These are phyloP conservation scores for Allygus modestus DNA, from an alignment of 2,888 invertebrate species.

Conservation along the genomic window DNA sequence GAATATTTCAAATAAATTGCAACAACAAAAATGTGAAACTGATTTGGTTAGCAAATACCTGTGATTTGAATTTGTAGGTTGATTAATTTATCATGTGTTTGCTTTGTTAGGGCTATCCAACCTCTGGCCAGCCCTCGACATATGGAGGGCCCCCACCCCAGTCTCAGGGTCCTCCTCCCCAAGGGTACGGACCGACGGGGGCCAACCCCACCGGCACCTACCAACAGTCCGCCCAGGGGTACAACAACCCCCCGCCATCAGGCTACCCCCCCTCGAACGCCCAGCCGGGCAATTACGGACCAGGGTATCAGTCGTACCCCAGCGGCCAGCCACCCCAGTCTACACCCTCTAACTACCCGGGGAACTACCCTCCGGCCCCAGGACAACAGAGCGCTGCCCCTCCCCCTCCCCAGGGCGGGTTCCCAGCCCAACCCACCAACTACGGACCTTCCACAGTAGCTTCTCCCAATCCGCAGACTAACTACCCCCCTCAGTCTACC, in stretches of 20 bases:
- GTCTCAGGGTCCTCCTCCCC: slow-evolving; percentile 73
- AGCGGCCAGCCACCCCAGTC: slow-evolving; percentile 49
- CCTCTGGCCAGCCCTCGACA: slow-evolving; percentile 69
- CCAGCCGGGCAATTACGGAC: slow-evolving; percentile 67
- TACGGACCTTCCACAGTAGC: slow-evolving; percentile 62
- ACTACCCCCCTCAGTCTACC: slow-evolving; percentile 73
- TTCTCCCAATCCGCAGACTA: slow-evolving; percentile 68
- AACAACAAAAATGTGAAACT: no score
- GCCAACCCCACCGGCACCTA: slow-evolving; percentile 61
- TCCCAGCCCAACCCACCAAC: slow-evolving; percentile 41
- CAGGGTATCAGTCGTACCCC: slow-evolving; percentile 57
- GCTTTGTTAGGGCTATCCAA: slow-evolving; percentile 66
- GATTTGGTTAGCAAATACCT: no score
- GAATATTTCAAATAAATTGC: no score
- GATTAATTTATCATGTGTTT: no score
- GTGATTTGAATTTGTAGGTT: no score
- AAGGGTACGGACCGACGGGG: slow-evolving; percentile 74
- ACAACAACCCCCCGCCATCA: slow-evolving; percentile 61
- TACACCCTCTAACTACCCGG: slow-evolving; percentile 70
- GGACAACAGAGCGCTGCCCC: slow-evolving; percentile 69
- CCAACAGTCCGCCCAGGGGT: slow-evolving; percentile 58
- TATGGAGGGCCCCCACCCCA: slow-evolving; percentile 70
- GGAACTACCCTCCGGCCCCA: slow-evolving; percentile 70
- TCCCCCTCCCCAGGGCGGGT: slow-evolving; percentile 61
- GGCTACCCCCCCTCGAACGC: slow-evolving; percentile 74